Evolutionary conservation across 2,797 vertebrate species (phyloP), one percentile per base, ranked within the genome.

Genomic region (Antrozous pallidus): DNA sequence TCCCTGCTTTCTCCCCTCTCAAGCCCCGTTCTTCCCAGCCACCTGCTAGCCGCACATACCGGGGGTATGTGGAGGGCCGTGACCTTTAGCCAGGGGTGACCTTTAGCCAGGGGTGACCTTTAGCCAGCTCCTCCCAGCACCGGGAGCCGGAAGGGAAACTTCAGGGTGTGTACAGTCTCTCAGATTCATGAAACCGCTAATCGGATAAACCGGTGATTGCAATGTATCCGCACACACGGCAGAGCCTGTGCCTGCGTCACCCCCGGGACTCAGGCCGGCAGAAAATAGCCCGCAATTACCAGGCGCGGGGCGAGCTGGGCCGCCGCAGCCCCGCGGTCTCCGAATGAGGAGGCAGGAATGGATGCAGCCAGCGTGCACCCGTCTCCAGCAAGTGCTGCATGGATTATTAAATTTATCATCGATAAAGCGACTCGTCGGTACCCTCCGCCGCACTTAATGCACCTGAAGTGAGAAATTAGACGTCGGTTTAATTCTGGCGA

Each of bases 341-440:
- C 82, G 75, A 95, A 96, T 97, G 94, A 42, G 95, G 95, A 96
- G 85, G 69, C n/a, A 93, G 93, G 95, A 84, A 96, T 70, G 94
- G 92, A 94, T 67, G 92, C 85, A 22, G 95, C 86, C 69, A 93
- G 96, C 88, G 88, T 94, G 96, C 97, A 88, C 3, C 11, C 63
- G 94, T 85, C 96, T 96, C 77, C 85, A 96, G 93, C 42, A 91
- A 97, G 96, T 97, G 92, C 96, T 95, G 51, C 84, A 90, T 93
- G 65, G 8, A 31, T 97, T 96, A 92, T 93, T 67, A 96, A 94
- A 93, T 97, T 97, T 96, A 93, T 90, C 96, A 85, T 77, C 89
- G 97, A 95, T 95, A 96, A 98, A 98, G 97, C 96, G 79, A 96
- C 96, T 97, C 97, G 98, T 94, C 96, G 49, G 93, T 96, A 71